Evolutionary conservation across 2,113 vertebrate genomes (phyloP), one percentile per base, ranked within the genome.

Genomic region (Brachionichthys hirsutus): DNA sequence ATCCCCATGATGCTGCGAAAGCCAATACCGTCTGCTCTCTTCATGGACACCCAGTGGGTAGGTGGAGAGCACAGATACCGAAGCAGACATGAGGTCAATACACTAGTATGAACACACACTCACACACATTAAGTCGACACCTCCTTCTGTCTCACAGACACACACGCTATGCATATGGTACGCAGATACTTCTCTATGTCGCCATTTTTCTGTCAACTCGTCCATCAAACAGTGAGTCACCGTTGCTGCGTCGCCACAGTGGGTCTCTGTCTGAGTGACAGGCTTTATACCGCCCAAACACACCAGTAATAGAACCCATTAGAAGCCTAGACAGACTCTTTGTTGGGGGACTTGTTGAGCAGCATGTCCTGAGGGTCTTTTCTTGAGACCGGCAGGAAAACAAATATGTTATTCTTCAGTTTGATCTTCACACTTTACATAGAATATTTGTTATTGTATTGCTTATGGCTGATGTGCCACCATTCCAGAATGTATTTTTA

Each of bases 211-310:
- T 70, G 60, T 71, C 77, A 67, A 61, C 59, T 71, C 71, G 68
- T 72, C 58, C 52, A 19, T 77, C 54, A 77, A 80, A 73, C 73
- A 71, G 66, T 83, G 81, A 80, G 70, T 86, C 78, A 78, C 63
- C 36, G 16, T 52, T 51, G 70, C 73, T 75, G 77, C 47, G 66
- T 69, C 34, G 45, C 67, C 51, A 24, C 43, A 22, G 62, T 63
- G 44, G 44, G 54, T 54, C 48, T 59, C 57, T 47, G 14, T 72
- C 58, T 77, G 71, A 77, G 77, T 77, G 73, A 73, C 75, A 70
- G 65, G 47, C 62, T 50, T 67, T 75, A 77, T 70, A 71, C 34
- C 40, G 72, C 76, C 73, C 35, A 40, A 74, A 75, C 73, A 57
- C 44, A 40, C 49, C 19, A 36, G 69, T 67, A 69, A 77, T 20